Evolutionary conservation across 2,797 vertebrate species (phyloP), one percentile per base, ranked within the genome.

Genomic region (Allobates femoralis): DNA sequence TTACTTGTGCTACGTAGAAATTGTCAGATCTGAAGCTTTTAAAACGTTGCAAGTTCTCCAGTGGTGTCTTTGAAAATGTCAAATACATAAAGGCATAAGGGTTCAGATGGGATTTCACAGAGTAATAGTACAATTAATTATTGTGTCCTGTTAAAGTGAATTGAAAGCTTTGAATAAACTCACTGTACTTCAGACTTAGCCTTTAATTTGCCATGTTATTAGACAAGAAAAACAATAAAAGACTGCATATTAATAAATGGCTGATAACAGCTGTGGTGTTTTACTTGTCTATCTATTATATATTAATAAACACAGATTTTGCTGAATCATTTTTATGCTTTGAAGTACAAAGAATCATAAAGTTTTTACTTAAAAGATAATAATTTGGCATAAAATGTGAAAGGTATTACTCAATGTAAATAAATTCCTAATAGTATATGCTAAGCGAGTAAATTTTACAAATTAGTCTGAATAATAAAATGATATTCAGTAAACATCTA

Each of bases 161-260:
- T 50, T 71, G 15, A 71, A 55, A 58, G 37, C 55, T 84, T 84
- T 11, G 11, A 60, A 50, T 62, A 19, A 60, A 50, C 55, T 75
- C 34, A 28, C 23, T 75, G 32, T 19, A 58, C 69, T 75, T 30
- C 28, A 55, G 51, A 32, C 62, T 32, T 84, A 75, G 37, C 58
- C 58, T 76, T 64, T 75, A 75, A 75, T 75, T 26, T 75, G 56
- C 71, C 26, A 51, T 62, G 56, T 76, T 64, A 76, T 84, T 76
- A 84, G 30, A 76, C 56, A 60, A 46, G 28, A 74, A 76, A 83
- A 74, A 75, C 81, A 75, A 74, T 50, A 14, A 60, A 69, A 58
- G 50, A 82, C 21, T 56, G 50, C 51, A 82, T 55, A 71, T 56
- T 82, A 56, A 56, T 82, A 71, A 71, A 82, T 55, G 34, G 12